Evolutionary conservation across 2,888 invertebrate genomes (phyloP).

Genomic region (Petrophora chlorosata): DNA sequence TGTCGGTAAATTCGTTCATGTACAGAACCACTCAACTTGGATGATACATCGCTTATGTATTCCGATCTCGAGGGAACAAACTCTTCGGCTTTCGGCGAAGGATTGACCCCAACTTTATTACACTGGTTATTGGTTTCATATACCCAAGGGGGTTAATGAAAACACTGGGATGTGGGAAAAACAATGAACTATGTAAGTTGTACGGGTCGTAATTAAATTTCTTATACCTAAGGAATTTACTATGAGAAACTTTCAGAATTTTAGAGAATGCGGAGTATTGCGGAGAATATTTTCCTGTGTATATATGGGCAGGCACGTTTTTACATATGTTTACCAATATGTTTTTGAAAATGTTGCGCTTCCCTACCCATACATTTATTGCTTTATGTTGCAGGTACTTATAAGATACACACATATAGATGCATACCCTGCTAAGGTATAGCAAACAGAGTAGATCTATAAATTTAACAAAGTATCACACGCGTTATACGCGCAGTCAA

Average conservation of each 20-base stretch:
- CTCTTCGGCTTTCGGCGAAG: slow-evolving; percentile 46
- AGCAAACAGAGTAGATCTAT: too few relatives aligned
- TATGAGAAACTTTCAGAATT: neutral
- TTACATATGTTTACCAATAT: too few relatives aligned
- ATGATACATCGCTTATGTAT: slow-evolving; percentile 51
- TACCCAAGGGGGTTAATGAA: slow-evolving; percentile 54
- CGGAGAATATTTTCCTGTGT: too few relatives aligned
- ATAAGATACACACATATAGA: too few relatives aligned
- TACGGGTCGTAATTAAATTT: slow-evolving; percentile 20
- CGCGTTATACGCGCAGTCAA: too few relatives aligned
- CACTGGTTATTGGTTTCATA: slow-evolving; percentile 58
- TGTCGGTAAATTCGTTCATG: slow-evolving; percentile 26
- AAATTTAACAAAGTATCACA: too few relatives aligned
- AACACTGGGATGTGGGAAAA: slow-evolving; percentile 38
- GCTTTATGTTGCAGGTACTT: too few relatives aligned
- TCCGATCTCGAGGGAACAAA: slow-evolving; percentile 50
- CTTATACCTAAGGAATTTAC: neutral
- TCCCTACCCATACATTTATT: too few relatives aligned
- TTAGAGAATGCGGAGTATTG: too few relatives aligned
- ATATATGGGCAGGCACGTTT: too few relatives aligned
- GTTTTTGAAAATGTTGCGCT: too few relatives aligned
- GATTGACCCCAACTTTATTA: slow-evolving; percentile 60
- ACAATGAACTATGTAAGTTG: slow-evolving; percentile 28
- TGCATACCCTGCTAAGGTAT: too few relatives aligned
- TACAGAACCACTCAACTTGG: slow-evolving; percentile 27